Base-by-base conservation (phyloP, 1,140 invertebrate species). In the Ceratitis capitata region DNA sequence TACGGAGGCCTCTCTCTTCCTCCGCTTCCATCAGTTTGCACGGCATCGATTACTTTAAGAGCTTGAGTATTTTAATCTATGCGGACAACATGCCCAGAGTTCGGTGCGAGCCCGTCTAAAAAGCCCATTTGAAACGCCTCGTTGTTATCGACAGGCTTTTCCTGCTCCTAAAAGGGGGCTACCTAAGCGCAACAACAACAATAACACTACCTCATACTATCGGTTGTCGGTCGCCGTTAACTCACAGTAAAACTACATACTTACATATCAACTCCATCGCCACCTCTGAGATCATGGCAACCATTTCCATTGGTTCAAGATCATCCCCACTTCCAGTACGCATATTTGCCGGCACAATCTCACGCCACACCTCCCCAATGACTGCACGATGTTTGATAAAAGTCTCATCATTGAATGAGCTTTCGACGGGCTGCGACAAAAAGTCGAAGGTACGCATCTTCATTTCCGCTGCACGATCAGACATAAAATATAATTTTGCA, bases 401-500 rank as follows among this genome's bases (percentile, higher is more conserved):
- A 0, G 78, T 82, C 19, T 88, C 88, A 45, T 91, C 88, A n/a
- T 86, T 86, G 51, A 89, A 88, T 3, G 88, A 88, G 0, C 87
- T 39, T 7, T 87, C 84, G 14, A 92, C 87, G 16, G 91, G 89
- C 23, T 85, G 58, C 0, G 87, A 84, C 0, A 90, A 69, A 29
- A 88, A 88, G 1, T 87, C 82, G 0, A 84, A 74, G 0, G 88
- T 87, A 19, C 86, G 84, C 0, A 64, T 12, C 26, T 89, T 88
- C 88, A 92, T 88, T 58, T 90, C 88, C 1, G 69, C 64, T 10
- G 89, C 91, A 0, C 91, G 90, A 83, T 87, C 88, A 42, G 89
- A 88, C 90, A 92, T 92, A 35, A 92, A 92, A 83, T 87, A 90
- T 39, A 90, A 88, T 82, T 90, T 91, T 1, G 90, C 89, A 39